Conservation (phyloP, 2,113 vertebrate species). For the Esox niger region DNA sequence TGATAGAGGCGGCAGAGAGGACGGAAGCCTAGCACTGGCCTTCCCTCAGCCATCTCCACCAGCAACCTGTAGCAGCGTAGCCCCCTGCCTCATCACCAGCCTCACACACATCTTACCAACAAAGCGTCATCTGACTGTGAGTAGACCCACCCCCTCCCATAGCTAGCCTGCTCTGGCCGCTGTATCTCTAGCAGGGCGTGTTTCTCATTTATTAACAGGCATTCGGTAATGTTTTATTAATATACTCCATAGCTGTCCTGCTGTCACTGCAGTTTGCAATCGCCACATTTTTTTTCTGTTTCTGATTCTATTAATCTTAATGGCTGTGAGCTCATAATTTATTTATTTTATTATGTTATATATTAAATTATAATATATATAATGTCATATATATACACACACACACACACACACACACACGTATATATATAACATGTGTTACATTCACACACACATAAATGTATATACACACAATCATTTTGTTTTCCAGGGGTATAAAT, state of each 20-base stretch:
- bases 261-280: too few relatives aligned
- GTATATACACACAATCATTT: background rate
- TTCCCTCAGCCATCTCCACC: constrained; percentile 89
- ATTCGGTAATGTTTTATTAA: background rate
- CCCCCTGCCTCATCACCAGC: constrained; percentile 84
- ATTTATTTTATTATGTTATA: too few relatives aligned
- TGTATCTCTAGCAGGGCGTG: background rate
- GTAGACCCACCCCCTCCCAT: constrained; percentile 59
- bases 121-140: constrained; percentile 96
- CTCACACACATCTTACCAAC: constrained; percentile 82
- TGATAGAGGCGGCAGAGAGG: constrained; percentile 86
- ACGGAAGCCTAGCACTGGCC: constrained; percentile 91
- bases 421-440: too few relatives aligned
- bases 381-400: too few relatives aligned
- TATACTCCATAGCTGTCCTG: background rate
- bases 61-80: constrained; percentile 82
- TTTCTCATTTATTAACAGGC: background rate
- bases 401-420: too few relatives aligned
- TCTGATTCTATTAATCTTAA: too few relatives aligned
- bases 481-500: background rate
- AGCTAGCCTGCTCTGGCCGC: background rate
- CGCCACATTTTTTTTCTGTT: too few relatives aligned
- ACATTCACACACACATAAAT: too few relatives aligned
- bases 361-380: too few relatives aligned
- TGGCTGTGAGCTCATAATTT: too few relatives aligned